Evolutionary conservation across 2,888 invertebrate species (phyloP), one percentile per base, ranked within the genome.

Genomic region (Drosophila koepferae): DNA sequence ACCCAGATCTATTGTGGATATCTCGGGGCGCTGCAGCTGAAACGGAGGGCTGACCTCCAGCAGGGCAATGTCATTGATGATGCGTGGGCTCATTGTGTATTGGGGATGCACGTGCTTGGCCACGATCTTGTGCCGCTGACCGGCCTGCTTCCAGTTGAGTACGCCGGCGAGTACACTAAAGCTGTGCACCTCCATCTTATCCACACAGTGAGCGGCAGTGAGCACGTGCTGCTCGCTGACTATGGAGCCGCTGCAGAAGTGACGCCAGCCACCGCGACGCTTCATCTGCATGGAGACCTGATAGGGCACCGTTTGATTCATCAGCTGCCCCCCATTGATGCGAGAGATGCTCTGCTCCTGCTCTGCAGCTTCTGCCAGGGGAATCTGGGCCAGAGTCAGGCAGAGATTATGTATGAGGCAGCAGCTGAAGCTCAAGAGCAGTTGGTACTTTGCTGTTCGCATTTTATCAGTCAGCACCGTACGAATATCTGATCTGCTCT

Each of bases 201-300:
- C 82, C 43, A 92, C 82, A 65, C 93, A 93, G 80, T 93, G 93
- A 0, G 93, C 93, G 0, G 93, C 93, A 0, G 93, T 93, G 36
- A 93, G 65, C 0, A 93, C 87, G 70, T 92, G 90, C 69, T 81
- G 66, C 36, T 90, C 73, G 36, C 86, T 86, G 18, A 93, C 86
- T 23, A 93, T 92, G 20, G 92, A 91, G 31, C 93, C 93, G 3
- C 93, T 92, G 64, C 93, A 93, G 55, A 91, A 91, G 64, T 93
- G 93, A 2, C 81, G 80, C 90, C 91, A 93, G 8, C 89, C 76
- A 1, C 86, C 86, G 1, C 88, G 87, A 12, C 83, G 68, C 14
- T 54, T 70, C 61, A 74, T 20, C 71, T 92, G 92, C 60, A 92
- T 55, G 3, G 93, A 93, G 2, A 93, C 82, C 80, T 93, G 93